phyloP scores from a whole-genome alignment of 2,888 invertebrate genomes.

The Nasonovia ribisnigri region DNA sequence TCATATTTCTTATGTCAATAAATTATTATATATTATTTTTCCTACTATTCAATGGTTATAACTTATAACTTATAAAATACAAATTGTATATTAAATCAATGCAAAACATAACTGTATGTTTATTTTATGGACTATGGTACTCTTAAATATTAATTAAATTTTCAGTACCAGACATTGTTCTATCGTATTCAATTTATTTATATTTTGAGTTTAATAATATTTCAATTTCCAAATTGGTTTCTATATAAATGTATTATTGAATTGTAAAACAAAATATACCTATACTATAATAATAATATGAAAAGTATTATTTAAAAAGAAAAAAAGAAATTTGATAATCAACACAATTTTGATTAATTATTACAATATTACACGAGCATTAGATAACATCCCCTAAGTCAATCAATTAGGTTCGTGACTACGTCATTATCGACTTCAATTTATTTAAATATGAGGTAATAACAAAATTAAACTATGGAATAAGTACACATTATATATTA shows the following conservation, averaged over 20 bases:
- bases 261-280: neutral
- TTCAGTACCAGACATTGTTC: neutral
- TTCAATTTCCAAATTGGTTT: neutral
- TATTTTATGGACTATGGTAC: neutral
- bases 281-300: neutral
- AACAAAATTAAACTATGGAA: neutral
- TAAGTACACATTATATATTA: neutral
- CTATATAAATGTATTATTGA: neutral
- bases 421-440: neutral
- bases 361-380: neutral
- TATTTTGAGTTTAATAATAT: neutral
- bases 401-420: neutral
- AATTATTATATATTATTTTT: neutral
- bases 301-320: neutral
- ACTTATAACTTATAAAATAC: no score
- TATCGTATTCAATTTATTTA: neutral
- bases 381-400: neutral
- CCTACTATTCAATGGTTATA: neutral
- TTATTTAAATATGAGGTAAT: neutral
- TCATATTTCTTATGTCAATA: neutral
- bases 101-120: neutral
- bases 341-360: neutral
- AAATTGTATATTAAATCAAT: neutral
- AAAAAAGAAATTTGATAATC: neutral
- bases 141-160: neutral